These are phyloP conservation scores for Melinopterus prodromus DNA, from an alignment of 2,888 invertebrate genomes.

Conservation along the genomic window DNA sequence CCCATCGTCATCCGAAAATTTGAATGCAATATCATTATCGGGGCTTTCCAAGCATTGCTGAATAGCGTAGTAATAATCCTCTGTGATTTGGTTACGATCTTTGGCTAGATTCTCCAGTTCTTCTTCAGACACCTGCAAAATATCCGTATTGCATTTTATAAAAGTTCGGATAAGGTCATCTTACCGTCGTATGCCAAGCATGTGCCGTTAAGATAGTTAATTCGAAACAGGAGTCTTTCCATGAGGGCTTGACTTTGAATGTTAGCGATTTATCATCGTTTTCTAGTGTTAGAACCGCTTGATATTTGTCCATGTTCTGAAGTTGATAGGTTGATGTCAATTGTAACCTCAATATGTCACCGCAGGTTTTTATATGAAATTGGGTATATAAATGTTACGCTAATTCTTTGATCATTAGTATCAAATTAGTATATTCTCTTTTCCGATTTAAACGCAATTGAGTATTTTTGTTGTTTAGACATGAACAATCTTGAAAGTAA, in stretches of 20 bases:
- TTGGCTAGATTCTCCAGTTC: constrained; percentile 39
- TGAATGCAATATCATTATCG: constrained; percentile 32
- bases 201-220: constrained; percentile 36
- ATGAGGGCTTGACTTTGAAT: constrained; percentile 39
- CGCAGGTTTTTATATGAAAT: background rate
- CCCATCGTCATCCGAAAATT: constrained; percentile 23
- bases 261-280: constrained; percentile 35
- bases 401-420: background rate
- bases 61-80: constrained; percentile 41
- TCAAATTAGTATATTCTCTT: too few relatives aligned
- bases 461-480: too few relatives aligned
- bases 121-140: constrained; percentile 41
- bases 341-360: background rate
- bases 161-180: constrained; percentile 10
- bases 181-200: constrained; percentile 41
- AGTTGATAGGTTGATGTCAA: constrained; percentile 11
- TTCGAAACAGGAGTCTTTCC: constrained; percentile 37
- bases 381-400: background rate
- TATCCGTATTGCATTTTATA: constrained; percentile 4
- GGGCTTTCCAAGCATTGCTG: constrained; percentile 35
- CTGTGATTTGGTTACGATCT: constrained; percentile 38
- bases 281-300: constrained; percentile 26
- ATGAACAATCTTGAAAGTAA: too few relatives aligned
- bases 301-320: constrained; percentile 8
- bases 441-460: too few relatives aligned